Percentiles rank a stretch among this genome's conserved stretches.
phyloP scores from a whole-genome alignment of 2,888 invertebrate species.

The Pinctada fucata region DNA sequence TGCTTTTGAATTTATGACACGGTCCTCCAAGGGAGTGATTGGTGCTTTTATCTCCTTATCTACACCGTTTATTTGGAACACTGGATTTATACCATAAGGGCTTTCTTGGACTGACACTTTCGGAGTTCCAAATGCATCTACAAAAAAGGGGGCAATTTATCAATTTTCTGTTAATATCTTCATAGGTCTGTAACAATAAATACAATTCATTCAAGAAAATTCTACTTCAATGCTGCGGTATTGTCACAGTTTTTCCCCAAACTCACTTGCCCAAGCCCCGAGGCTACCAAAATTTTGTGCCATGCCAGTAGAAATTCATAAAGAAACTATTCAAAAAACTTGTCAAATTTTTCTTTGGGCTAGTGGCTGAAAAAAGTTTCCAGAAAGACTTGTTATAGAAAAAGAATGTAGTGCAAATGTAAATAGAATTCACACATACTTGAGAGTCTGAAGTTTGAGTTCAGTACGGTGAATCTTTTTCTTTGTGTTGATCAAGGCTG shows the following conservation, averaged over 20 bases:
- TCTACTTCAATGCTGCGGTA: not conserved
- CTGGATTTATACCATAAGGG: constrained; percentile 19
- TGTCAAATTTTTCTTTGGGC: too few species aligned
- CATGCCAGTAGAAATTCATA: not conserved
- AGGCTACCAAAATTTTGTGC: too few species aligned
- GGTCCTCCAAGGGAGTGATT: constrained; percentile 30
- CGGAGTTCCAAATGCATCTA: constrained; percentile 11
- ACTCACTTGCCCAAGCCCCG: too few species aligned
- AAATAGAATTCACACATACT: not conserved
- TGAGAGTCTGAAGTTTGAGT: constrained; percentile 2
- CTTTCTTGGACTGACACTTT: too few species aligned
- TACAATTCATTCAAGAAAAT: not conserved
- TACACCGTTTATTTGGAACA: not conserved
- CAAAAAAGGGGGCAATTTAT: not conserved
- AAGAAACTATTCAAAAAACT: not conserved
- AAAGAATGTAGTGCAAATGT: too few species aligned
- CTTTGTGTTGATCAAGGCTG: not conserved
- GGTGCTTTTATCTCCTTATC: not conserved
- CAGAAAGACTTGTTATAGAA: too few species aligned
- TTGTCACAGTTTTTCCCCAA: too few species aligned
- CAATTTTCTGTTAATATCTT: too few species aligned
- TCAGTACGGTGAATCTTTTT: not conserved
- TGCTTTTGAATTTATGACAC: constrained; percentile 36
- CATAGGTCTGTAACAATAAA: not conserved
- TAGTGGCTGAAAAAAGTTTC: too few species aligned